A percentile compares a stretch with the other conserved stretches of the same genome.
These are phyloP conservation scores for Ceyx erithaca DNA, from an alignment of 2,797 vertebrate species.

Conservation along the genomic window DNA sequence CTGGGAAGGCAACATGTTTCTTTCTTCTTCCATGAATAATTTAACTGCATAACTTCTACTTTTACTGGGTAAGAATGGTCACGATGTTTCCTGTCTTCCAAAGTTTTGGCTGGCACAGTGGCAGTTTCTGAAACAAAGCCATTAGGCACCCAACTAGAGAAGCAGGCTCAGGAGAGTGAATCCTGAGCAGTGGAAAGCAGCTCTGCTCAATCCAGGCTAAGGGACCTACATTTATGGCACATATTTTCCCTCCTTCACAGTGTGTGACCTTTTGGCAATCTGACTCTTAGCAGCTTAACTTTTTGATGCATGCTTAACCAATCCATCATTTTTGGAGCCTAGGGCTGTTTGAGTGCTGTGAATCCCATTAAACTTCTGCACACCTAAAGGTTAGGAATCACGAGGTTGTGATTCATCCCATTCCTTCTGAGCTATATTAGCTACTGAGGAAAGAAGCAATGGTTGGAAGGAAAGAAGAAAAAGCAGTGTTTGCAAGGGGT, in stretches of 20 bases:
- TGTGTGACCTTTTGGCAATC: slow-evolving; percentile 28
- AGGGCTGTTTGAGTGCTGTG: slow-evolving; percentile 25
- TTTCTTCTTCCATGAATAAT: not conserved
- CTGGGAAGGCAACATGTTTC: not conserved
- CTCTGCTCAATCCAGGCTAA: not conserved
- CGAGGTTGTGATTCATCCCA: not conserved
- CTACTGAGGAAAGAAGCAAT: not conserved
- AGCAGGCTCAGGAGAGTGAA: not conserved
- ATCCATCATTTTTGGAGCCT: slow-evolving; percentile 33
- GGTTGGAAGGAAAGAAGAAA: not conserved
- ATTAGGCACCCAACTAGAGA: not conserved
- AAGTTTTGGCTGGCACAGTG: not conserved
- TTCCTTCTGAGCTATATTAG: not conserved
- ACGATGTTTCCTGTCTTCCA: not conserved
- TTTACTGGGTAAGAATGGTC: not conserved
- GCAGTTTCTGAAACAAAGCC: not conserved
- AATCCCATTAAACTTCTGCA: slow-evolving; percentile 41
- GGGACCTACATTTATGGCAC: not conserved
- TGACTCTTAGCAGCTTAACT: slow-evolving; percentile 30
- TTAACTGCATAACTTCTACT: not conserved
- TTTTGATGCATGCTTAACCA: slow-evolving; percentile 33
- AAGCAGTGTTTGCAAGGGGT: not conserved
- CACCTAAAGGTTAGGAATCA: slow-evolving; percentile 60
- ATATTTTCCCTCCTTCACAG: not conserved
- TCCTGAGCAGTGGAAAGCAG: not conserved